Evolutionary conservation across 2,113 vertebrate species (phyloP).

Genomic region (Puntigrus tetrazona): DNA sequence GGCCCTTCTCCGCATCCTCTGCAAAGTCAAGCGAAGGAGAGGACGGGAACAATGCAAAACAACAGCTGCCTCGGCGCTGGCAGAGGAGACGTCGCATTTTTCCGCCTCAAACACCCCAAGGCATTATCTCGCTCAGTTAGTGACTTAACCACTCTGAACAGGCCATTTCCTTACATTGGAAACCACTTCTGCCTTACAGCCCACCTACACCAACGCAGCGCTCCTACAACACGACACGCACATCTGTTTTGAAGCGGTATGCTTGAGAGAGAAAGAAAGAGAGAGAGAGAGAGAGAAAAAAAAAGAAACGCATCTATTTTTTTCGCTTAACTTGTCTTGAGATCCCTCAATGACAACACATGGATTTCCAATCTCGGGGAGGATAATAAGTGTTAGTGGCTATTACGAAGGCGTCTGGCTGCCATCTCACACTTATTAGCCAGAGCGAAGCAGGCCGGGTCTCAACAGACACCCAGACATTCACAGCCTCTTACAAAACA

Average conservation of each 20-base stretch:
- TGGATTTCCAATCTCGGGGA: constrained; percentile 61
- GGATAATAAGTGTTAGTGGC: constrained; percentile 70
- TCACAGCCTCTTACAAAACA: constrained; percentile 65
- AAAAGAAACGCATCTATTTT: constrained; percentile 11
- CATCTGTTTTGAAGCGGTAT: constrained; percentile 28
- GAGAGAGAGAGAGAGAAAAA: neutral
- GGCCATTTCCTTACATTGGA: constrained; percentile 48
- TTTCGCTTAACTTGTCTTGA: constrained; percentile 45
- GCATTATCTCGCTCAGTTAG: constrained; percentile 51
- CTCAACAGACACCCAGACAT: constrained; percentile 61
- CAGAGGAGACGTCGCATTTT: constrained; percentile 28
- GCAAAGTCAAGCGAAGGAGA: constrained; percentile 55
- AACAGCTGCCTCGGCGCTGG: constrained; percentile 42
- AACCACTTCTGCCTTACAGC: constrained; percentile 42
- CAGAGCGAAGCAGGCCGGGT: constrained; percentile 51
- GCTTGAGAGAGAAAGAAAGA: neutral
- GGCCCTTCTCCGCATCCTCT: constrained; percentile 23
- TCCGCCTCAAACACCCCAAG: constrained; percentile 35
- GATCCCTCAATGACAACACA: constrained; percentile 66
- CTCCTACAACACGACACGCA: constrained; percentile 30
- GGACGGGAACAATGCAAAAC: constrained; percentile 44
- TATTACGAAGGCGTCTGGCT: constrained; percentile 61
- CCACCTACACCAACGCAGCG: constrained; percentile 34
- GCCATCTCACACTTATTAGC: constrained; percentile 69
- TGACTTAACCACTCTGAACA: constrained; percentile 47